Conservation (phyloP, 2,113 vertebrate genomes). For the Sinocyclocheilus rhinocerous region DNA sequence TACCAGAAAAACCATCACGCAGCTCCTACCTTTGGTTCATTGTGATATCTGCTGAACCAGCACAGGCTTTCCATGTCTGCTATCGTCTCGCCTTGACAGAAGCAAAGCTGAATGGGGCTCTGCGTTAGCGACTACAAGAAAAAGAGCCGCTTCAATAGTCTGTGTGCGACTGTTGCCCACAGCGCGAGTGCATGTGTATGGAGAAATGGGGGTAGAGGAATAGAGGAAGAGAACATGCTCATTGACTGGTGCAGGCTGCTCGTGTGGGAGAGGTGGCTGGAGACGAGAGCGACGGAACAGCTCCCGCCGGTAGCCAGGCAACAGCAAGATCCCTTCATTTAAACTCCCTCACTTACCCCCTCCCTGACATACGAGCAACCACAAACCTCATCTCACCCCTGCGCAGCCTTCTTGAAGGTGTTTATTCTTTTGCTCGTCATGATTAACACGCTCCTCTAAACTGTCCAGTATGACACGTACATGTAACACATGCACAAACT, state of each 20-base stretch:
- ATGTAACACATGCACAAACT: constrained; percentile 25
- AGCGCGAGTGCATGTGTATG: constrained; percentile 25
- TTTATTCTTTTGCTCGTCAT: not conserved
- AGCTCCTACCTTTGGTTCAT: constrained; percentile 33
- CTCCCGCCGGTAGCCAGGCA: constrained; percentile 71
- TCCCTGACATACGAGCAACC: not conserved
- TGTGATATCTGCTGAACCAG: constrained; percentile 44
- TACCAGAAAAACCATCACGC: not conserved
- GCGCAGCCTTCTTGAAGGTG: not conserved
- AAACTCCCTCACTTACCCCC: constrained; percentile 40
- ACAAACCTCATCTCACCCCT: constrained; percentile 6
- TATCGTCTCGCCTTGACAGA: not conserved
- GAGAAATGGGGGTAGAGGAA: constrained; percentile 22
- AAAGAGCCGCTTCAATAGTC: not conserved
- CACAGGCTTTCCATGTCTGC: constrained; percentile 46
- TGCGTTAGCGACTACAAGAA: not conserved
- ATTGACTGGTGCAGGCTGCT: constrained; percentile 58
- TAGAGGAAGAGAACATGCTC: constrained; percentile 42
- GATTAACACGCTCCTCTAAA: not conserved
- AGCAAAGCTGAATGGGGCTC: constrained; percentile 14
- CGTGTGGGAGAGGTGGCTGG: constrained; percentile 55
- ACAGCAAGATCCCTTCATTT: constrained; percentile 68
- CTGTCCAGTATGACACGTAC: not conserved
- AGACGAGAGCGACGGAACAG: constrained; percentile 43
- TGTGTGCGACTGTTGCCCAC: constrained; percentile 33